Evolutionary conservation across 1,140 invertebrate genomes (phyloP).

Genomic region (Wasmannia auropunctata): DNA sequence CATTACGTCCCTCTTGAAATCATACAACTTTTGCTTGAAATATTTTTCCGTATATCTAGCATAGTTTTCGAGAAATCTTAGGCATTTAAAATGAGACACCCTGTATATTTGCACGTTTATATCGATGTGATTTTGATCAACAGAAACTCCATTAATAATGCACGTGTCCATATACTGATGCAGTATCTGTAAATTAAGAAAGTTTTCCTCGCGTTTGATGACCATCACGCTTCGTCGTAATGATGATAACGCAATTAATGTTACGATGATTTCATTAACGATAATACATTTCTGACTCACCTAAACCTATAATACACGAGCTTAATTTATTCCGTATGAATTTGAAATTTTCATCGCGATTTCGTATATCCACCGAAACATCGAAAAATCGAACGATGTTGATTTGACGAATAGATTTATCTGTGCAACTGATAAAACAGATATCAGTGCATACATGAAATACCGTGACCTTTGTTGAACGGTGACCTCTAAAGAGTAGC

Average conservation of each 20-base stretch:
- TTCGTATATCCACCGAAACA: too few relatives aligned
- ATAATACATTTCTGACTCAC: background rate
- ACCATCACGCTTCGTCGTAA: background rate
- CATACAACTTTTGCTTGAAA: too few relatives aligned
- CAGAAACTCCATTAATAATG: background rate
- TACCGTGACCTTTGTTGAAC: background rate
- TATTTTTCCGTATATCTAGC: too few relatives aligned
- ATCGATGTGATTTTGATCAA: background rate
- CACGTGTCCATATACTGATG: background rate
- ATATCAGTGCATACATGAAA: background rate
- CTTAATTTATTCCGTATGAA: background rate
- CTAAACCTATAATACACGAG: background rate
- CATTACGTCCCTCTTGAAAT: too few relatives aligned
- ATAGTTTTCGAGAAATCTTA: too few relatives aligned
- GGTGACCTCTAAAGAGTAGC: background rate
- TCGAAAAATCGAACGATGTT: conserved; percentile 7
- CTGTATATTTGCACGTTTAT: background rate
- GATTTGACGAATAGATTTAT: background rate
- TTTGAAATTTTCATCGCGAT: background rate
- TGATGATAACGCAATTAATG: background rate
- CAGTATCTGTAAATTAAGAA: background rate
- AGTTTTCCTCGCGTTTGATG: background rate
- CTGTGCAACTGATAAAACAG: conserved; percentile 18
- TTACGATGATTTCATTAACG: background rate
- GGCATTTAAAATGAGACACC: background rate